Conservation (phyloP, 2,113 vertebrate genomes). For the Phalacrocorax pelagicus region DNA sequence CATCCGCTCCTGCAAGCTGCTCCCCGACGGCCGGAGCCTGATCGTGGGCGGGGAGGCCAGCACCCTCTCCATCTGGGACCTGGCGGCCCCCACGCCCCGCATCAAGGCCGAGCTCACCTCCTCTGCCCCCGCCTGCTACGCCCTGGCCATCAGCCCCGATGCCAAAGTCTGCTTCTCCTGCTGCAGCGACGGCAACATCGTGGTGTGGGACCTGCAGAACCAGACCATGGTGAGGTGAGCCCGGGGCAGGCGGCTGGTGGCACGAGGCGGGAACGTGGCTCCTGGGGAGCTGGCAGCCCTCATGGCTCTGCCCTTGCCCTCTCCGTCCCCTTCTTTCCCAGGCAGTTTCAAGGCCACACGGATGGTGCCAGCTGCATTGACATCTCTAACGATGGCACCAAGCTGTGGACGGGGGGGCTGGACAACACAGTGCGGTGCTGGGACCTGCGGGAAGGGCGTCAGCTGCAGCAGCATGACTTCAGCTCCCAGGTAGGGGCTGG, state of each 20-base stretch:
- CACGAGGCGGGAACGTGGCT: no score
- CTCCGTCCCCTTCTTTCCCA: not conserved
- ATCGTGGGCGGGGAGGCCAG: constrained; percentile 84
- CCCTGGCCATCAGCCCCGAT: constrained; percentile 86
- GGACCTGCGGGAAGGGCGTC: constrained; percentile 80
- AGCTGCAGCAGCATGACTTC: constrained; percentile 81
- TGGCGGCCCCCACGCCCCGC: constrained; percentile 82
- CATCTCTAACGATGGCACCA: constrained; percentile 72
- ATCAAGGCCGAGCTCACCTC: constrained; percentile 87
- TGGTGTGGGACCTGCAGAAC: constrained; percentile 87
- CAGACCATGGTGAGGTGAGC: constrained; percentile 80
- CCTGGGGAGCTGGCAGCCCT: not conserved
- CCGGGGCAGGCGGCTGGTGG: not conserved
- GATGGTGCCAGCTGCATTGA: constrained; percentile 81
- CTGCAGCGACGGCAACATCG: constrained; percentile 88
- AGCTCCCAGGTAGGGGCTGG: constrained; percentile 69
- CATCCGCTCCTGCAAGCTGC: constrained; percentile 82
- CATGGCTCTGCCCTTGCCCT: not conserved
- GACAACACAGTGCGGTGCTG: constrained; percentile 81
- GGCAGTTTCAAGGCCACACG: not conserved
- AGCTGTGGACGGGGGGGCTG: constrained; percentile 77
- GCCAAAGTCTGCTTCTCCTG: constrained; percentile 91
- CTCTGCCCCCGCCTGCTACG: constrained; percentile 85
- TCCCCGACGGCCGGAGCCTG: constrained; percentile 82
- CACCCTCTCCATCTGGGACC: constrained; percentile 82